Evolutionary conservation across 2,113 vertebrate species (phyloP).

Genomic region (Chaetodon trifascialis): DNA sequence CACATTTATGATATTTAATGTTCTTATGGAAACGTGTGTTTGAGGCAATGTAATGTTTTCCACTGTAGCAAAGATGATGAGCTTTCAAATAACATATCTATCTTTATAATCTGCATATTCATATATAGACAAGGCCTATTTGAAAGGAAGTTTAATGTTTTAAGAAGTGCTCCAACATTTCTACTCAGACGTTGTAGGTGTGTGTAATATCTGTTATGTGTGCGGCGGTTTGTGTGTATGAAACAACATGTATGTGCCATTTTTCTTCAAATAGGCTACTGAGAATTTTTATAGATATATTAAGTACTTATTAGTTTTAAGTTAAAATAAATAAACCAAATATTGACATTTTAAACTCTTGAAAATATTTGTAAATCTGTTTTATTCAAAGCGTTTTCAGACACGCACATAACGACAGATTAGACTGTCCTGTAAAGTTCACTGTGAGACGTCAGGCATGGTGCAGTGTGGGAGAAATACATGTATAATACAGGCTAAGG

Average conservation of each 20-base stretch:
- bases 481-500: background rate
- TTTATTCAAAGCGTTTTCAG: background rate
- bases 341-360: background rate
- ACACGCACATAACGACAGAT: background rate
- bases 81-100: background rate
- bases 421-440: background rate
- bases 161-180: conserved; percentile 15
- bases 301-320: background rate
- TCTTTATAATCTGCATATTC: background rate
- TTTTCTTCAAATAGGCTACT: too few species aligned
- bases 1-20: conserved; percentile 3
- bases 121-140: background rate
- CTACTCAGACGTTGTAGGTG: background rate
- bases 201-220: background rate
- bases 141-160: background rate
- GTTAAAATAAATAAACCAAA: background rate
- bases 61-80: background rate
- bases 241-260: background rate
- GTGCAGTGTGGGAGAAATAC: background rate
- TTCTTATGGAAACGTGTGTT: conserved; percentile 14
- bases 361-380: background rate
- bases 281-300: background rate
- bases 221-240: background rate
- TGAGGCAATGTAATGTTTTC: background rate
- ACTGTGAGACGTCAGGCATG: background rate